A percentile compares a stretch with the other conserved stretches of the same genome.
phyloP scores from a whole-genome alignment of 2,888 invertebrate genomes.

The Disparrhopalites patrizii region DNA sequence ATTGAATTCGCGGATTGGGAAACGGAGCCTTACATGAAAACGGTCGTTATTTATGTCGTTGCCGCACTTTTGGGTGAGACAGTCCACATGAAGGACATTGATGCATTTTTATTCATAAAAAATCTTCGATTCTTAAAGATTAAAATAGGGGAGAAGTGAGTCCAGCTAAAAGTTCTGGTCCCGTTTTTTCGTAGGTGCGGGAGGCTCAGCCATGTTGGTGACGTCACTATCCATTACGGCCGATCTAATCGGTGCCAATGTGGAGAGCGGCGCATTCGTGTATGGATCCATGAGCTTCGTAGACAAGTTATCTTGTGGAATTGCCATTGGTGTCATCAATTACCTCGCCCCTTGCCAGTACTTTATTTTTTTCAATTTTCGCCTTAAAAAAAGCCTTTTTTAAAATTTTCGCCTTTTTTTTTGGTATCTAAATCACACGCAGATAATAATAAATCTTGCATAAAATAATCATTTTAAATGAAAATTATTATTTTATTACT shows the following conservation, averaged over 20 bases:
- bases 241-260: slow-evolving; percentile 79
- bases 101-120: background rate
- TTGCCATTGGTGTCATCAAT: slow-evolving; percentile 61
- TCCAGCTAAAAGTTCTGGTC: background rate
- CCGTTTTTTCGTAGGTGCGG: slow-evolving; percentile 58
- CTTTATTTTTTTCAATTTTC: no score
- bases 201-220: slow-evolving; percentile 80
- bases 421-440: no score
- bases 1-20: slow-evolving; percentile 62
- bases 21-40: slow-evolving; percentile 51
- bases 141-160: no score
- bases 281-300: slow-evolving; percentile 89
- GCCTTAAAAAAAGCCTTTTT: no score
- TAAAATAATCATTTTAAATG: background rate
- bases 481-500: background rate
- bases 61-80: slow-evolving; percentile 65
- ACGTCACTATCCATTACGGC: slow-evolving; percentile 85
- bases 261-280: slow-evolving; percentile 82
- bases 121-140: no score
- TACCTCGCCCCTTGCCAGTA: slow-evolving; percentile 42
- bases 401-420: no score
- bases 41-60: slow-evolving; percentile 66
- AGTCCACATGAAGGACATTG: background rate
- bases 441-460: no score
- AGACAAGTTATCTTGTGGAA: slow-evolving; percentile 86